These are phyloP conservation scores for Rotaria magnacalcarata DNA, from an alignment of 2,888 invertebrate species.

Conservation along the genomic window DNA sequence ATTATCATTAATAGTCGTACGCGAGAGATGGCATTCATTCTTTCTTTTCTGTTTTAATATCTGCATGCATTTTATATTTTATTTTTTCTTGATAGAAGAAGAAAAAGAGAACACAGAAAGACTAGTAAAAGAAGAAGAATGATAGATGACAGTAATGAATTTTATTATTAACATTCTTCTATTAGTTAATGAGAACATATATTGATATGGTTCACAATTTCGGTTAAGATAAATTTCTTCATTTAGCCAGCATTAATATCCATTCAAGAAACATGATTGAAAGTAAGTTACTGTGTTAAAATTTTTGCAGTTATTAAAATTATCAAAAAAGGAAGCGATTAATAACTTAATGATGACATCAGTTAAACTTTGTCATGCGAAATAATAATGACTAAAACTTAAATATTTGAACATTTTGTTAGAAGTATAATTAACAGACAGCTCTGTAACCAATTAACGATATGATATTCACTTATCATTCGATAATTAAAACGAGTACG, in stretches of 20 bases:
- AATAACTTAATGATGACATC: too few relatives aligned
- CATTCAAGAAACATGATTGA: background rate
- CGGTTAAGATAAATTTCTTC: background rate
- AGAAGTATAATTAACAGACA: background rate
- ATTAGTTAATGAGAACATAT: background rate
- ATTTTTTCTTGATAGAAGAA: too few relatives aligned
- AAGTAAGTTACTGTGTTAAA: background rate
- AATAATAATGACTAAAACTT: too few relatives aligned
- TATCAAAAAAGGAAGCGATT: too few relatives aligned
- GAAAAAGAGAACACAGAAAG: background rate
- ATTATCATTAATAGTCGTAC: background rate
- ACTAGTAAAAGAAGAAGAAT: background rate
- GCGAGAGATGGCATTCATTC: background rate
- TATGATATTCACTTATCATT: background rate
- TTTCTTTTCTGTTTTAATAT: background rate
- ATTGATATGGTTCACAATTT: background rate
- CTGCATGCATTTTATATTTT: background rate
- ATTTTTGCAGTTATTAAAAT: background rate
- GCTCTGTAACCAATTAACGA: background rate
- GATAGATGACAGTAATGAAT: constrained; percentile 30
- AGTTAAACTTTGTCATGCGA: too few relatives aligned
- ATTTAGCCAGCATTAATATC: background rate
- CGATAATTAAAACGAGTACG: background rate
- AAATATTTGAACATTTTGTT: too few relatives aligned
- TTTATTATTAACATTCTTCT: constrained; percentile 36